Base-by-base conservation (phyloP, 2,797 vertebrate species). In the Setipinna tenuifilis region DNA sequence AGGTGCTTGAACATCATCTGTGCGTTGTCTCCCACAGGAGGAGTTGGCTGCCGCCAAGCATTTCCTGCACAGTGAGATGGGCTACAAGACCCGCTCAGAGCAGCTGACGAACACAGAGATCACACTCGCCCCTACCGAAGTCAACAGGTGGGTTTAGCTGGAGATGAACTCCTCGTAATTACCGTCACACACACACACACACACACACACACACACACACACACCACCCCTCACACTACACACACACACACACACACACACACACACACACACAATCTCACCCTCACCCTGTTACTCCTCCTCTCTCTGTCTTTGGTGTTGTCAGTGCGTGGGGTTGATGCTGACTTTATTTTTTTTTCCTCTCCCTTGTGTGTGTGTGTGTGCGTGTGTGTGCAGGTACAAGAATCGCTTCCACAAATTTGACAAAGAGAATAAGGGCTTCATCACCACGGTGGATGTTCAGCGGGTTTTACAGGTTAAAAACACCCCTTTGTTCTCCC, bases 331-430 rank as follows among this genome's bases (percentile, higher is more conserved):
- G 68, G 5, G 75, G 41, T 82, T 65, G 41, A 82, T 80, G 28
- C n/a, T 6, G 4, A 21, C 57, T 85, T 83, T 44, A 71, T 48
- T 80, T 25, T 75, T 82, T 86, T 44, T 28, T 16, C 31, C 58
- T 54, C 50, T 54, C 50, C 58, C 19, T 58, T 58, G 57, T 58
- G 57, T 58, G 57, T 58, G 57, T 58, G 58, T 21, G 58, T 59
- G 58, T 59, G 16, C 21, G 35, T 78, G 31, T 19, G 65, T 88
- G 82, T 83, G 86, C 5, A 97, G 96, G 90, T 97, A 96, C 87
- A 96, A 95, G 91, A 96, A 96, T 90, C 91, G 96, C 35, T 97
- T 97, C 92, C 94, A 90, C 92, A 96, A 95, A 91, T 97, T 97
- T 84, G 95, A 96, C 92, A 95, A 95, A 90, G 95, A 96, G 61